These are phyloP conservation scores for Heptranchias perlo DNA, from an alignment of 2,113 vertebrate genomes.

Conservation along the genomic window DNA sequence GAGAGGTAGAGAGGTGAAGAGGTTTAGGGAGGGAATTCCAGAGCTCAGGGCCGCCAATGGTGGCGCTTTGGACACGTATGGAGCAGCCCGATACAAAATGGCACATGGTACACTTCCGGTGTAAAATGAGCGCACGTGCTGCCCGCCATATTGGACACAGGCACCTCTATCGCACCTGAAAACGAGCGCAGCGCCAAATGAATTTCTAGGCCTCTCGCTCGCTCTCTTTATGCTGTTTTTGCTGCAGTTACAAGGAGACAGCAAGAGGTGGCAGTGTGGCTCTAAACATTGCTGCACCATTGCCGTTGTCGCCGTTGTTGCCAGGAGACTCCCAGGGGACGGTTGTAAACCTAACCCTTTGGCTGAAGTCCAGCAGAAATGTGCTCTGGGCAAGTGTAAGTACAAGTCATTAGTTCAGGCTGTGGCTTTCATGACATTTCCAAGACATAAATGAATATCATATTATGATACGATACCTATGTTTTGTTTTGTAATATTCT, in stretches of 20 bases:
- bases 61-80: too few relatives aligned
- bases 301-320: background rate
- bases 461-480: too few relatives aligned
- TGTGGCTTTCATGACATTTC: background rate
- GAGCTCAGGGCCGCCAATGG: too few relatives aligned
- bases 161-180: too few relatives aligned
- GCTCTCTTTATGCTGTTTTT: conserved; percentile 31
- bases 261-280: background rate
- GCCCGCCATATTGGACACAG: too few relatives aligned
- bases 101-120: too few relatives aligned
- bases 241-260: background rate
- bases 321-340: background rate
- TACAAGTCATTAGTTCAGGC: background rate
- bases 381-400: background rate
- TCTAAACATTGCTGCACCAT: background rate
- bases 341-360: background rate
- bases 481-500: background rate
- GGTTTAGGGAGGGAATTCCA: too few relatives aligned
- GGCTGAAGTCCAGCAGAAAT: background rate
- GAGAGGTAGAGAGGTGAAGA: too few relatives aligned
- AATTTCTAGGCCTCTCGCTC: too few relatives aligned
- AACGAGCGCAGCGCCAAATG: too few relatives aligned
- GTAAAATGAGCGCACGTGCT: too few relatives aligned
- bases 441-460: background rate
- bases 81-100: too few relatives aligned